Evolutionary conservation across 2,888 invertebrate genomes (phyloP), one percentile per base, ranked within the genome.

Genomic region (Eupithecia pulchellata): DNA sequence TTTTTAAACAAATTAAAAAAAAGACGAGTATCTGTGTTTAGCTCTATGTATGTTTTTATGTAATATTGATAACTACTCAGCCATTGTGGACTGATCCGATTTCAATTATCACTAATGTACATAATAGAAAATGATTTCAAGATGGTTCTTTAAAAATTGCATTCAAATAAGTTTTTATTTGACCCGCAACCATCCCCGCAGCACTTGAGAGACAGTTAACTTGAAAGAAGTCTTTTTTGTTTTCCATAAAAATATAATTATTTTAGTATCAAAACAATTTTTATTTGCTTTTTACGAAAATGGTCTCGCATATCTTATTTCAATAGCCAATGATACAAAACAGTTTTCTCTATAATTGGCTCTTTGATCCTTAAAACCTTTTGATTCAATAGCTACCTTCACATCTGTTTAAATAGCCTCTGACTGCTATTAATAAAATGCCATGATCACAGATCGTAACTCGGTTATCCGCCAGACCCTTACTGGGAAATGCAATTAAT

Each of bases 401-500:
- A 25, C 52, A 52, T 25, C 4, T 11, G 13, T 52, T 25, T 4
- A 57, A 8, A 27, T 57, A 17, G 20, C 14, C 14, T 27, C 25
- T 20, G 14, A 14, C 55, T 29, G 71, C 61, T 73, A 69, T 67
- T 69, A 69, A 73, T 68, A 67, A 67, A 66, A 52, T 25, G 4
- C 73, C 65, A 52, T 66, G 47, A 71, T 70, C 67, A 60, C 61
- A 58, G 52, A 73, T 73, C 74, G 69, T 69, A 70, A 75, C 73
- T 76, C 66, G 66, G 71, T 75, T 76, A 74, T 76, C 76, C 72
- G 71, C 70, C 72, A 63, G 71, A 72, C 66, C 72, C 69, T 68
- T 76, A 70, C 76, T 72, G 69, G 72, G 75, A 77, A 73, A 76
- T 76, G 77, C 76, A 75, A 77, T 76, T 76, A 73, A 32, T 62